Evolutionary conservation across 2,113 vertebrate species (phyloP).

Genomic region (Phaethornis superciliosus): DNA sequence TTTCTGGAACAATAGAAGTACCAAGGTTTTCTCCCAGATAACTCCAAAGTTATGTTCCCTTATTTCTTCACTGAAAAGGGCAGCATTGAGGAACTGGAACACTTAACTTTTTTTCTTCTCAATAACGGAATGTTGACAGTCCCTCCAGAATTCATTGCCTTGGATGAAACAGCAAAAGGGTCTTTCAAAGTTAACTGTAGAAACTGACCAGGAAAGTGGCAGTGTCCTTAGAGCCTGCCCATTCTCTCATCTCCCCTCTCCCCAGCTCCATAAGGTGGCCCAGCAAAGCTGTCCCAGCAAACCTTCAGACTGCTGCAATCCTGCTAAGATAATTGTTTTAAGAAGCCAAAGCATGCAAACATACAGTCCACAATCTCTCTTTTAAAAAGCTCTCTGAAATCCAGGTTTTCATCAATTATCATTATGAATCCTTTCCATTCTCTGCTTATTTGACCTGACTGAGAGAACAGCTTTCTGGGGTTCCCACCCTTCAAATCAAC

Average conservation of each 20-base stretch:
- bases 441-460: not conserved
- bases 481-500: not conserved
- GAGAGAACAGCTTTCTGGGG: not conserved
- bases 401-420: not conserved
- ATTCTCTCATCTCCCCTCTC: not conserved
- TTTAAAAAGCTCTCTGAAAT: not conserved
- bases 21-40: not conserved
- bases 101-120: not conserved
- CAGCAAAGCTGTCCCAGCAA: not conserved
- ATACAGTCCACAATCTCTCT: not conserved
- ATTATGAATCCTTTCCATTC: not conserved
- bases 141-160: not conserved
- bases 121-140: not conserved
- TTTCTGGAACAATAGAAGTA: accelerated
- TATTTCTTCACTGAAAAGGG: not conserved
- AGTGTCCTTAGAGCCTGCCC: not conserved
- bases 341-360: not conserved
- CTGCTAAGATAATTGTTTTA: not conserved
- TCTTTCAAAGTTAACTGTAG: not conserved
- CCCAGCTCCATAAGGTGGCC: not conserved
- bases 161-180: not conserved
- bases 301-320: accelerated
- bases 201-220: not conserved
- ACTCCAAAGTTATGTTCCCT: not conserved
- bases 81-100: not conserved